Percentiles rank a stretch among this genome's conserved stretches.
Evolutionary conservation across 2,113 vertebrate species (phyloP).

Genomic region (Pomatorhinus ruficollis): DNA sequence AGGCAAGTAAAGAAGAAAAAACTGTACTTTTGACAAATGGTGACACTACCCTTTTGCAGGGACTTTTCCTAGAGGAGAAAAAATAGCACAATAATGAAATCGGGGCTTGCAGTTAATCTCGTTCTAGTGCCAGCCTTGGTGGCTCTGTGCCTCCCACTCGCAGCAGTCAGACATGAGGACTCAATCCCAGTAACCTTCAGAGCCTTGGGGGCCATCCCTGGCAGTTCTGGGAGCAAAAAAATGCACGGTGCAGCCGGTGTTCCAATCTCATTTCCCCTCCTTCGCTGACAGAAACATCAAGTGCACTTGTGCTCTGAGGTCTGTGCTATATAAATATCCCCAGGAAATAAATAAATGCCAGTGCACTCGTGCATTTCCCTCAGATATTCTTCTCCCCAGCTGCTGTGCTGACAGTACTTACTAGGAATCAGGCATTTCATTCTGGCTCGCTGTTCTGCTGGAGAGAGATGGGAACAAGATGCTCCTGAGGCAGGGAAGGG

Average conservation of each 20-base stretch:
- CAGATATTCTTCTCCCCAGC: slow-evolving; percentile 66
- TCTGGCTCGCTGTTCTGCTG: slow-evolving; percentile 55
- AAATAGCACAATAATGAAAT: neutral
- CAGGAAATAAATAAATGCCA: slow-evolving; percentile 72
- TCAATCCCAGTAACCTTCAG: neutral
- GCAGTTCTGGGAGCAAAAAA: neutral
- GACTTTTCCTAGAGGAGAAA: neutral
- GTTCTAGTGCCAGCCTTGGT: neutral
- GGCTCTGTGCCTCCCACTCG: neutral
- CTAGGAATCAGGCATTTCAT: slow-evolving; percentile 57
- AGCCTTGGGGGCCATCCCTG: neutral
- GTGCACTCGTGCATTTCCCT: slow-evolving; percentile 63
- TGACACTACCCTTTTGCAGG: neutral
- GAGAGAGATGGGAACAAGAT: slow-evolving; percentile 62
- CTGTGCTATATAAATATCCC: slow-evolving; percentile 70
- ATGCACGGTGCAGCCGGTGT: neutral
- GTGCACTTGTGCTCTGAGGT: slow-evolving; percentile 67
- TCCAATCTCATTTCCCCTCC: slow-evolving; percentile 42
- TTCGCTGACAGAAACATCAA: slow-evolving; percentile 37
- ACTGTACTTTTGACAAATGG: neutral
- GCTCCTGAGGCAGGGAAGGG: slow-evolving; percentile 52
- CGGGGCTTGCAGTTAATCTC: neutral
- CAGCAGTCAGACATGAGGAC: neutral
- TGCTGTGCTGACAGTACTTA: slow-evolving; percentile 65
- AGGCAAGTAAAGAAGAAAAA: neutral